Percentiles rank a stretch among this genome's conserved stretches.
Conservation (phyloP, 2,113 vertebrate species). For the Pagrus major region DNA sequence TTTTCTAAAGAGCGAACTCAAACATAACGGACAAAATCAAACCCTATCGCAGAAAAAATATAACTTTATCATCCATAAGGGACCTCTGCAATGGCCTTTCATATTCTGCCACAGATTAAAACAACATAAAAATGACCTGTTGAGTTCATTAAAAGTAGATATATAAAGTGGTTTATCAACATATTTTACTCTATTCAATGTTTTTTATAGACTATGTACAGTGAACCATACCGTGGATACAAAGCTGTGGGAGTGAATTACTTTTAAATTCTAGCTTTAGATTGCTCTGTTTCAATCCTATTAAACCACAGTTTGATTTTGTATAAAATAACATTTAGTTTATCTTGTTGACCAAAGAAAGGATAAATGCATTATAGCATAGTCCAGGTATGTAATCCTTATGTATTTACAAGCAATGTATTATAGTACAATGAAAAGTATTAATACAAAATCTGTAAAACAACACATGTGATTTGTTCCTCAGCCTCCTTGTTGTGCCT, state of each 20-base stretch:
- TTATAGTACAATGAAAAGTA: constrained; percentile 28
- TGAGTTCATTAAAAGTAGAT: constrained; percentile 25
- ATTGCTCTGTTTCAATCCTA: constrained; percentile 38
- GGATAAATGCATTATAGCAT: neutral
- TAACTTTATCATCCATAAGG: neutral
- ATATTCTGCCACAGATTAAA: neutral
- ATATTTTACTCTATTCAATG: constrained; percentile 30
- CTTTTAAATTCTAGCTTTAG: neutral
- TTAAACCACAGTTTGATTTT: neutral
- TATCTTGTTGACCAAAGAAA: constrained; percentile 12
- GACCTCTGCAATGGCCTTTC: neutral
- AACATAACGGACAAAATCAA: neutral
- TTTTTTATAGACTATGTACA: constrained; percentile 36
- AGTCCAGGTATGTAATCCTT: neutral
- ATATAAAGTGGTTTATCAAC: constrained; percentile 42
- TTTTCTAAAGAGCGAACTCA: neutral
- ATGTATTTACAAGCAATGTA: constrained; percentile 41
- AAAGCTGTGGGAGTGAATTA: constrained; percentile 15
- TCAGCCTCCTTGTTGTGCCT: neutral
- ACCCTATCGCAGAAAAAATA: constrained; percentile 26
- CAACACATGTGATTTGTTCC: neutral
- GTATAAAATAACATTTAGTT: constrained; percentile 3
- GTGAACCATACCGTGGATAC: constrained; percentile 15
- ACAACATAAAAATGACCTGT: constrained; percentile 17
- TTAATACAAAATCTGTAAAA: constrained; percentile 48